Evolutionary conservation across 1,140 invertebrate genomes (phyloP).

Genomic region (Bombyx mandarina): DNA sequence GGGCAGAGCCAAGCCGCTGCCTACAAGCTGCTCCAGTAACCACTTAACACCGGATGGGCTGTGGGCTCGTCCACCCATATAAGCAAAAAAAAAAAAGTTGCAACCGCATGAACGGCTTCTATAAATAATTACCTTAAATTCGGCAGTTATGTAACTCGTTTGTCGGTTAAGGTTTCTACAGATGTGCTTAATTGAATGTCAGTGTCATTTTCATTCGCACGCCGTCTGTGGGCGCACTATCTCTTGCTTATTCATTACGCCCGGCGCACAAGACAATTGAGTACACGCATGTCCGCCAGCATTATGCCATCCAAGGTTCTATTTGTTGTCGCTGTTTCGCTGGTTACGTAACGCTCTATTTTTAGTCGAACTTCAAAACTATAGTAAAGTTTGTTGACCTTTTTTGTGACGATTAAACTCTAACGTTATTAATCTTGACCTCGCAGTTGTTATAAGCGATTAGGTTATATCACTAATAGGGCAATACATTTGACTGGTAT

Average conservation of each 20-base stretch:
- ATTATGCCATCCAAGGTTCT: constrained; percentile 44
- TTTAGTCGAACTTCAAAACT: constrained; percentile 31
- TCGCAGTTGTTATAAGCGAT: no score
- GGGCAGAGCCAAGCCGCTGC: no score
- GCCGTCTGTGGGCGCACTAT: constrained; percentile 8
- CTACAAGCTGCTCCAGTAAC: no score
- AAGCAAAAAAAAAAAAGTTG: not conserved
- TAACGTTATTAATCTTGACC: not conserved
- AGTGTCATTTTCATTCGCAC: constrained; percentile 26
- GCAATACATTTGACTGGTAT: no score
- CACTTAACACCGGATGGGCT: no score
- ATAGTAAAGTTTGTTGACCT: constrained; percentile 42
- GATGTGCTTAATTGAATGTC: constrained; percentile 22
- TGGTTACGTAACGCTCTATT: constrained; percentile 45
- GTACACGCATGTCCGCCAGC: constrained; percentile 22
- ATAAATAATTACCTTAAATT: no score
- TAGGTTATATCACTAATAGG: no score
- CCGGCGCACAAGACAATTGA: constrained; percentile 19
- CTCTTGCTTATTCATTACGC: constrained; percentile 18
- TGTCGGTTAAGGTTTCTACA: constrained; percentile 1
- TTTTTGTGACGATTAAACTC: constrained; percentile 2
- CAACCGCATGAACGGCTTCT: not conserved
- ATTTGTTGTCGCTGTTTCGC: constrained; percentile 34
- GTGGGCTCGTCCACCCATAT: no score
- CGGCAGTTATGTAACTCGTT: constrained; percentile 2